phyloP scores from a whole-genome alignment of 2,888 invertebrate species.

The Dorcus parallelipipedus region DNA sequence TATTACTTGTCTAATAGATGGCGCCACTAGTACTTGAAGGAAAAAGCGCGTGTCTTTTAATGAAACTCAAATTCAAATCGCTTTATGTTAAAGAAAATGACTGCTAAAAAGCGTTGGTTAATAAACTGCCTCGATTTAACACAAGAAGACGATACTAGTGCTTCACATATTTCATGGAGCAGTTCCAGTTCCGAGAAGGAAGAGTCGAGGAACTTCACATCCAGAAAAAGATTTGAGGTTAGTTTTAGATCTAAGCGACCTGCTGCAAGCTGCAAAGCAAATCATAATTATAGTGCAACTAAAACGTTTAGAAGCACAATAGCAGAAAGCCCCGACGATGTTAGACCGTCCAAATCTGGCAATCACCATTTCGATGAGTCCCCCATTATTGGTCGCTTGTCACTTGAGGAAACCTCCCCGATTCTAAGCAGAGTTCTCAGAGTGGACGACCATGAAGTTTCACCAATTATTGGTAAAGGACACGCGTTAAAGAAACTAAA shows the following conservation, averaged over 20 bases:
- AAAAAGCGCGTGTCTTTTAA: no score
- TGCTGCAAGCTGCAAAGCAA: not conserved
- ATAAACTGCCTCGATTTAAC: constrained; percentile 15
- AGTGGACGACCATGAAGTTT: not conserved
- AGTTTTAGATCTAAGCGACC: not conserved
- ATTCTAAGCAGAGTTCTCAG: constrained; percentile 14
- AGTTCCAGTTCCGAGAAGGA: constrained; percentile 29
- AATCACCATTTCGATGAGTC: constrained; percentile 19
- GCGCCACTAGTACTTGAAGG: no score
- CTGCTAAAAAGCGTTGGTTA: constrained; percentile 25
- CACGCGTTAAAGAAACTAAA: constrained; percentile 18
- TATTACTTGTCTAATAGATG: no score
- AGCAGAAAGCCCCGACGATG: not conserved
- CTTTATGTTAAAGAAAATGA: constrained; percentile 9
- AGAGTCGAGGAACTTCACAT: not conserved
- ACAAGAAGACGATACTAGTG: constrained; percentile 11
- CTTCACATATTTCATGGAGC: constrained; percentile 30
- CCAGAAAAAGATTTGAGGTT: constrained; percentile 1
- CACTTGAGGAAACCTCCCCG: constrained; percentile 28
- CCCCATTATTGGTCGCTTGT: constrained; percentile 24
- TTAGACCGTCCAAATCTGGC: constrained; percentile 2
- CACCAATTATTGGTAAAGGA: constrained; percentile 27
- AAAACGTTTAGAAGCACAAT: not conserved
- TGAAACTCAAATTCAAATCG: no score
- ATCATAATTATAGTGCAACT: not conserved